These are phyloP conservation scores for Abrostola tripartita DNA, from an alignment of 2,888 invertebrate species.

Conservation along the genomic window DNA sequence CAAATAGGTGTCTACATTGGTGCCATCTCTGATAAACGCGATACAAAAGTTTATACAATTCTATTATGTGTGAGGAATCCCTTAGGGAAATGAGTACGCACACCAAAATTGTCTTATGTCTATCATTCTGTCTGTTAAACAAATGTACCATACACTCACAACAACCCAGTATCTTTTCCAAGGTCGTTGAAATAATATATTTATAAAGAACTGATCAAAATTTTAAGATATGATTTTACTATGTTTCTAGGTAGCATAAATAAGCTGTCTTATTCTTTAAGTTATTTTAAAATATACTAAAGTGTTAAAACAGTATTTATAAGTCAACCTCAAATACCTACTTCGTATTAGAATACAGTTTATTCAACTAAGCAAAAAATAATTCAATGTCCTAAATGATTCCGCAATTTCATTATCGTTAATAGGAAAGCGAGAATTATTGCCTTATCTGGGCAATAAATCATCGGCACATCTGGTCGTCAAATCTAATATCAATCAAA, in stretches of 20 bases:
- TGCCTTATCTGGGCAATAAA: conserved; percentile 21
- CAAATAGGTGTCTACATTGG: too few relatives aligned
- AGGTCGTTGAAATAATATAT: not conserved
- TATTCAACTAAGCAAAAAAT: not conserved
- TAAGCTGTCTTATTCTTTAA: too few relatives aligned
- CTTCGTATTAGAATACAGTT: not conserved
- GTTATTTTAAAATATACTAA: not conserved
- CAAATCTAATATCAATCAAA: conserved; percentile 40
- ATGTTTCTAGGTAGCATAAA: too few relatives aligned
- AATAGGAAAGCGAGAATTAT: conserved; percentile 6
- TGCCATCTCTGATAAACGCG: too few relatives aligned
- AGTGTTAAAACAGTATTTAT: not conserved
- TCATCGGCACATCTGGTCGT: conserved; percentile 42
- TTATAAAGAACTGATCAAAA: too few relatives aligned
- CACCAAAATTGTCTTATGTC: not conserved
- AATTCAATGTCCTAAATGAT: conserved; percentile 1
- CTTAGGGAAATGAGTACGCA: not conserved
- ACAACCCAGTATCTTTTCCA: not conserved
- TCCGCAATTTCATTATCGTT: not conserved
- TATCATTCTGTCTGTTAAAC: not conserved
- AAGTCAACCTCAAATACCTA: not conserved
- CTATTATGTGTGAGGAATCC: not conserved
- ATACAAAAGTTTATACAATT: not conserved
- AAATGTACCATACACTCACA: not conserved
- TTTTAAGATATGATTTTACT: too few relatives aligned